Evolutionary conservation across 2,113 vertebrate species (phyloP).

Genomic region (Stictonetta naevosa): DNA sequence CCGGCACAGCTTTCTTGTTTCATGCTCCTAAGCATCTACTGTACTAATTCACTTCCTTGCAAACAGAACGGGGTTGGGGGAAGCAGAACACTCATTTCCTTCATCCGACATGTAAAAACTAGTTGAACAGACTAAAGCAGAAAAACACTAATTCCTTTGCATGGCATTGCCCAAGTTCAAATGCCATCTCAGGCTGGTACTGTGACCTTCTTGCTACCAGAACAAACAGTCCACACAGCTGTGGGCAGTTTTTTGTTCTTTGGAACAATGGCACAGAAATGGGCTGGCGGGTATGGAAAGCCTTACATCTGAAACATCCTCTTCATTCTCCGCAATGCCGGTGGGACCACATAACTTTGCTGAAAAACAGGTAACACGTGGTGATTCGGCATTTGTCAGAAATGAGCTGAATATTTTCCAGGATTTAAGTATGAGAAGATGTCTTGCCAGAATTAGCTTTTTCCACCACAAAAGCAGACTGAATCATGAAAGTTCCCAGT

Average conservation of each 20-base stretch:
- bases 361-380: constrained; percentile 68
- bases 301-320: constrained; percentile 4
- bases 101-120: neutral
- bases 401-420: neutral
- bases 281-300: constrained; percentile 11
- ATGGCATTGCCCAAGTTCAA: neutral
- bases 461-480: neutral
- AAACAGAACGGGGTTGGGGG: neutral
- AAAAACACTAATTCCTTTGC: neutral
- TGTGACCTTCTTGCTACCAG: neutral
- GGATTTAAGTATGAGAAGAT: constrained; percentile 9
- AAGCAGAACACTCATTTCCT: neutral
- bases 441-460: neutral
- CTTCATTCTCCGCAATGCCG: neutral
- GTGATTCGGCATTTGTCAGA: neutral
- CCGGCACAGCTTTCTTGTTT: neutral
- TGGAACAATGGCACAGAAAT: neutral
- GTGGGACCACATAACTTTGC: constrained; percentile 7
- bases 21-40: neutral
- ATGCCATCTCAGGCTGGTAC: neutral
- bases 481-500: neutral
- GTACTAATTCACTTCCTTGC: neutral
- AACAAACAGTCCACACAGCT: neutral
- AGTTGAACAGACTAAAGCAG: neutral
- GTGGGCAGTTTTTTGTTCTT: neutral